Base-by-base conservation (phyloP, 1,140 invertebrate genomes). In the Atta cephalotes region DNA sequence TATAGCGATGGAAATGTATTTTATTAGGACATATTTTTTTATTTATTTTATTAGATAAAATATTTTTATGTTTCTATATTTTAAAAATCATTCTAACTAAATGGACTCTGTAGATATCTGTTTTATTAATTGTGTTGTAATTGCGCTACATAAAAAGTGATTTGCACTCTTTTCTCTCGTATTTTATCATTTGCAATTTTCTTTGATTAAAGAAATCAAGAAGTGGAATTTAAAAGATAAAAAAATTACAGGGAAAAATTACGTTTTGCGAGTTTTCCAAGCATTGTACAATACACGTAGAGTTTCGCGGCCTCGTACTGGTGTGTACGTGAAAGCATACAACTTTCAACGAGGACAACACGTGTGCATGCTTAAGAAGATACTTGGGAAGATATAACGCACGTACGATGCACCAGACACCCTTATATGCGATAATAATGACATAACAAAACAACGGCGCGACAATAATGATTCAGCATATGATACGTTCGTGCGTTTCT, bases 381-480 rank as follows among this genome's bases (percentile, higher is more conserved):
- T 49, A 72, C 66, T 72, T 6, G 14, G n/a, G 3, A 51, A 51
- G 70, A 28, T 49, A 51, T 82, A 18, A 74, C 35, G 35, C 16
- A 10, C 18, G 21, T 53, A 74, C 56, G 56, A 31, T 82, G 5
- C 28, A 84, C 7, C 80, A 62, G 80, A 84, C 39, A 63, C 18
- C 70, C 53, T 84, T 74, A 71, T 25, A 14, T 14, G 18, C 66
- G 85, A 72, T 87, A 80, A 84, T 88, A 21, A n/a, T 87, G 87
- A 87, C 74, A 31, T 88, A 88, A 88, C 51, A 21, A 72, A 62
- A 66, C n/a, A 45, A 87, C 72, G 70, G 18, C 18, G 70, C 53
- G 51, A 81, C 70, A 81, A 21, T 74, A 82, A 84, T 84, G 87
- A 88, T 87, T 88, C 87, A 88, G 85, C 58, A 51, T 49, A 62